Percentiles rank a stretch among this genome's conserved stretches.
These are phyloP conservation scores for Brachypalpus laphriformis DNA, from an alignment of 2,888 invertebrate species.

Conservation along the genomic window DNA sequence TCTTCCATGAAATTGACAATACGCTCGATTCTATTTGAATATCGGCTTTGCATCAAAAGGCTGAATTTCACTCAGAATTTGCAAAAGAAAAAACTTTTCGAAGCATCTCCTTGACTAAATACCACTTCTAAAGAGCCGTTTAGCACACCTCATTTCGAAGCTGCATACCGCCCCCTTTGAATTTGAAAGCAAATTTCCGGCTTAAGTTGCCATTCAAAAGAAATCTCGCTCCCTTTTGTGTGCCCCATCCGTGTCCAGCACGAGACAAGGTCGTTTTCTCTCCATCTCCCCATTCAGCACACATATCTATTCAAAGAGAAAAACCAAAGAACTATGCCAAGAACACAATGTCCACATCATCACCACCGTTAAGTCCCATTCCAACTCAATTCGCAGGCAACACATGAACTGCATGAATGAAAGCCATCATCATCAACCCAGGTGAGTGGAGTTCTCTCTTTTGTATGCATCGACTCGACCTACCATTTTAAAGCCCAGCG, in stretches of 20 bases:
- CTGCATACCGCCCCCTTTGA: conserved; percentile 10
- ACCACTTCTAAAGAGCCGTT: neutral
- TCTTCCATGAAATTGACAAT: too few species aligned
- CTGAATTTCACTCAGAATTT: neutral
- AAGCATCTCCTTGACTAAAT: neutral
- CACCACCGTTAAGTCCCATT: conserved; percentile 21
- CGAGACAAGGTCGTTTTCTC: conserved; percentile 68
- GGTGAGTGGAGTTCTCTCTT: conserved; percentile 22
- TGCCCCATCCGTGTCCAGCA: conserved; percentile 27
- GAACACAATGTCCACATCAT: conserved; percentile 61
- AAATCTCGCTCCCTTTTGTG: neutral
- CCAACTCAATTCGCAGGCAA: conserved; percentile 53
- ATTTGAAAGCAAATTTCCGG: conserved; percentile 54
- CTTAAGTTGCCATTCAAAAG: conserved; percentile 27
- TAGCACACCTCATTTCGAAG: conserved; percentile 19
- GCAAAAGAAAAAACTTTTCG: neutral
- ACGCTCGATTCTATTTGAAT: too few species aligned
- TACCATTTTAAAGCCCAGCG: conserved; percentile 26
- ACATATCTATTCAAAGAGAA: conserved; percentile 31
- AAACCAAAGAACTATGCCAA: conserved; percentile 58
- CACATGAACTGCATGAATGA: conserved; percentile 51
- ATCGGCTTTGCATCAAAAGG: neutral
- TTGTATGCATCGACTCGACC: conserved; percentile 20
- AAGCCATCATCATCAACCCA: conserved; percentile 54
- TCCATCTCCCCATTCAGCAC: neutral